phyloP scores from a whole-genome alignment of 2,888 invertebrate species.

The Allygus modestus region DNA sequence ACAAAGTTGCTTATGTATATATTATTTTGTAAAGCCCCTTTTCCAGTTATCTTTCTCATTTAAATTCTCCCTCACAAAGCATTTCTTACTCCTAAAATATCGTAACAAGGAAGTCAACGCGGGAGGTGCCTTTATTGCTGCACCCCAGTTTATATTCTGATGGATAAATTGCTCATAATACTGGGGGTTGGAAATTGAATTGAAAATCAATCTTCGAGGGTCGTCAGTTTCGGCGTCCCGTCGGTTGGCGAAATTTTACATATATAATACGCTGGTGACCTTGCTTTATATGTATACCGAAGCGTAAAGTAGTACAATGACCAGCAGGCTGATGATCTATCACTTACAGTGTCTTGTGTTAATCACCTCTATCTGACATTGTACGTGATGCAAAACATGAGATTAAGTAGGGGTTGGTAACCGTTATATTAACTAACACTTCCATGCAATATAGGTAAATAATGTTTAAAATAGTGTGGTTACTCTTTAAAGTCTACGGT shows the following conservation, averaged over 20 bases:
- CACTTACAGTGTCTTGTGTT: too few species aligned
- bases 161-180: constrained; percentile 29
- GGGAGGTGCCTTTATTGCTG: neutral
- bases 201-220: constrained; percentile 30
- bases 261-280: neutral
- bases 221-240: neutral
- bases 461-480: too few species aligned
- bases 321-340: too few species aligned
- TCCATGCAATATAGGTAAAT: too few species aligned
- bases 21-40: neutral
- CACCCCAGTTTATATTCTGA: constrained; percentile 23
- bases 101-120: constrained; percentile 8
- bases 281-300: too few species aligned
- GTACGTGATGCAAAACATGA: too few species aligned
- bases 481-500: too few species aligned
- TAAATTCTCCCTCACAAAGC: neutral
- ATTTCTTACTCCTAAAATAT: constrained; percentile 13
- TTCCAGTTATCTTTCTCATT: constrained; percentile 21
- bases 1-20: neutral
- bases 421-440: too few species aligned
- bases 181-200: constrained; percentile 28
- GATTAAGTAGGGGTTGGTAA: too few species aligned
- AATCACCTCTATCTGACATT: too few species aligned
- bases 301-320: too few species aligned
- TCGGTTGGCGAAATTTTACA: neutral